Evolutionary conservation across 2,113 vertebrate species (phyloP).

Genomic region (Motacilla tschutschensis): DNA sequence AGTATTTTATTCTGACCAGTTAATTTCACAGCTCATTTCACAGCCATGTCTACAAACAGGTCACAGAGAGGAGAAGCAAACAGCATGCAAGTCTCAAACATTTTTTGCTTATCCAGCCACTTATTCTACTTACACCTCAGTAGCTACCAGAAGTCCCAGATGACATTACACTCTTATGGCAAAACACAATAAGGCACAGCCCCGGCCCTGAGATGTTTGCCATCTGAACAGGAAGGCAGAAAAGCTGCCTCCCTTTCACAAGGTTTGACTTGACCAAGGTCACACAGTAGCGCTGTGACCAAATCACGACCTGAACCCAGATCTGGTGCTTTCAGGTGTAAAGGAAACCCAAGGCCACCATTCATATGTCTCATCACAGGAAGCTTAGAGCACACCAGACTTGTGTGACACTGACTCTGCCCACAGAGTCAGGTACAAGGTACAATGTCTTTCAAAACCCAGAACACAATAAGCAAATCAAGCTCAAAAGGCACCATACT

Average conservation of each 20-base stretch:
- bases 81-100: background rate
- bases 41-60: background rate
- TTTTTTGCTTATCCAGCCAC: background rate
- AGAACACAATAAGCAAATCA: background rate
- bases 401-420: background rate
- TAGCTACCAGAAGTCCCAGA: background rate
- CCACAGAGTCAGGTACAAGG: background rate
- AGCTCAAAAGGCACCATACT: background rate
- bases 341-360: background rate
- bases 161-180: background rate
- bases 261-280: background rate
- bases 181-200: background rate
- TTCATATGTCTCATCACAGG: background rate
- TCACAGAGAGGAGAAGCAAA: background rate
- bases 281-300: fast-evolving
- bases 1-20: background rate
- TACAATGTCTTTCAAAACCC: background rate
- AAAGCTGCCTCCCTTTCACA: background rate
- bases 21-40: slow-evolving; percentile 30
- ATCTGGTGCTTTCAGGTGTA: background rate
- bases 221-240: background rate
- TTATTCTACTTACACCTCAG: background rate
- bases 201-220: background rate
- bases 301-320: background rate
- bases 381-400: background rate